Evolutionary conservation across 2,888 invertebrate genomes (phyloP).

Genomic region (Hartigia nigra): DNA sequence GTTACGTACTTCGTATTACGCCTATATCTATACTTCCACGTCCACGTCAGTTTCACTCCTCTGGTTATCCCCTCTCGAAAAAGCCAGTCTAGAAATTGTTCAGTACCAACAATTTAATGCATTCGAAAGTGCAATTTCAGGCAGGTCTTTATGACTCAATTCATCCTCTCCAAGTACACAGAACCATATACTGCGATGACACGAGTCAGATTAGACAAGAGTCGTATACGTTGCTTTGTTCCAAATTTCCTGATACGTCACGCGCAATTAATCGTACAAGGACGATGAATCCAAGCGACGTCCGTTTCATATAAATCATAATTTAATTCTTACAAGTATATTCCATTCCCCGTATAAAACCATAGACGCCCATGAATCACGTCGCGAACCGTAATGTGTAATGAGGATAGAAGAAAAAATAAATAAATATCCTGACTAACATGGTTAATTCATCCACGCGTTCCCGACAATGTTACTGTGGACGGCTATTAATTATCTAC

Average conservation of each 20-base stretch:
- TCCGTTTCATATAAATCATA: background rate
- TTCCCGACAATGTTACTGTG: background rate
- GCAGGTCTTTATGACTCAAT: constrained; percentile 17
- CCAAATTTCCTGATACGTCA: background rate
- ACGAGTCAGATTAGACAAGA: background rate
- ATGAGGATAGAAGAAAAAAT: background rate
- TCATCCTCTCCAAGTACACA: background rate
- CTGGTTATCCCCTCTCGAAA: background rate
- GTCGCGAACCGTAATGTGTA: background rate
- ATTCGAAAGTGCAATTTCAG: constrained; percentile 45
- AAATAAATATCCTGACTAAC: background rate
- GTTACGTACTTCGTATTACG: background rate
- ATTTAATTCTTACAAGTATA: background rate
- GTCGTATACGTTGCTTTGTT: background rate
- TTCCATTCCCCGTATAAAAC: background rate
- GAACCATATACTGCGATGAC: background rate
- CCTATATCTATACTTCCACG: background rate
- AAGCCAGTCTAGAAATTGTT: background rate
- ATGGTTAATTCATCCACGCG: background rate
- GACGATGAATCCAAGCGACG: background rate
- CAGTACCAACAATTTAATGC: constrained; percentile 32
- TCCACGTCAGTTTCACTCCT: constrained; percentile 1
- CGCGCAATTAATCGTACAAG: background rate
- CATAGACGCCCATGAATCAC: background rate
- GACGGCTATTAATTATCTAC: background rate